phyloP scores from a whole-genome alignment of 1,140 invertebrate genomes.

The Rhagoletis zephyria region DNA sequence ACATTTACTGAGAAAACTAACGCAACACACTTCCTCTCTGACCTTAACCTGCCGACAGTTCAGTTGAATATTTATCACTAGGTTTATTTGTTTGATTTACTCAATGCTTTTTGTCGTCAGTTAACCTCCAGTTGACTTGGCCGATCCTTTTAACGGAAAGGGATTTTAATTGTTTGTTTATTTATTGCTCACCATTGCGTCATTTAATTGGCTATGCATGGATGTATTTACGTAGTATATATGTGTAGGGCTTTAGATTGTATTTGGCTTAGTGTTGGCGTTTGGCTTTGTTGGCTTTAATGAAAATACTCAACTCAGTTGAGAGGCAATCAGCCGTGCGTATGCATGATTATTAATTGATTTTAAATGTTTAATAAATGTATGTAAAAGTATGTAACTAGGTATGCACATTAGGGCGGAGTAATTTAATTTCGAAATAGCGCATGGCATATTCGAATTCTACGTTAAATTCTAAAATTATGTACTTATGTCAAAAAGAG shows the following conservation, averaged over 20 bases:
- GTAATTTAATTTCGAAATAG: too few relatives aligned
- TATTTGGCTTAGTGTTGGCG: background rate
- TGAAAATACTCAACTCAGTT: background rate
- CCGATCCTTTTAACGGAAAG: background rate
- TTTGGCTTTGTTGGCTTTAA: background rate
- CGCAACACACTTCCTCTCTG: background rate
- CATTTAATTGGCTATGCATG: background rate
- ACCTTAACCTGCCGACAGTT: background rate
- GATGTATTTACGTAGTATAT: too few relatives aligned
- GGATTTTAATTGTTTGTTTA: background rate
- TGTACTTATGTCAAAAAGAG: too few relatives aligned
- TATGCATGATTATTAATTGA: slow-evolving; percentile 14
- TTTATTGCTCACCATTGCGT: slow-evolving; percentile 5
- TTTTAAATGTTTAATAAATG: too few relatives aligned
- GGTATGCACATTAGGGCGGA: too few relatives aligned
- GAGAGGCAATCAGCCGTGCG: background rate
- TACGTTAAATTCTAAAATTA: too few relatives aligned
- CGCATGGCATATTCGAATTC: too few relatives aligned
- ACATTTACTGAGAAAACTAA: background rate
- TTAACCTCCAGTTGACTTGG: background rate
- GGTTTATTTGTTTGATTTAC: background rate
- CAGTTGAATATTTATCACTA: background rate
- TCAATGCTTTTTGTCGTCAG: background rate
- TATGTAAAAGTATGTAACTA: too few relatives aligned
- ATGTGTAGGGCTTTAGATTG: background rate